Base-by-base conservation (phyloP, 2,113 vertebrate species). In the Puffinus mauretanicus region DNA sequence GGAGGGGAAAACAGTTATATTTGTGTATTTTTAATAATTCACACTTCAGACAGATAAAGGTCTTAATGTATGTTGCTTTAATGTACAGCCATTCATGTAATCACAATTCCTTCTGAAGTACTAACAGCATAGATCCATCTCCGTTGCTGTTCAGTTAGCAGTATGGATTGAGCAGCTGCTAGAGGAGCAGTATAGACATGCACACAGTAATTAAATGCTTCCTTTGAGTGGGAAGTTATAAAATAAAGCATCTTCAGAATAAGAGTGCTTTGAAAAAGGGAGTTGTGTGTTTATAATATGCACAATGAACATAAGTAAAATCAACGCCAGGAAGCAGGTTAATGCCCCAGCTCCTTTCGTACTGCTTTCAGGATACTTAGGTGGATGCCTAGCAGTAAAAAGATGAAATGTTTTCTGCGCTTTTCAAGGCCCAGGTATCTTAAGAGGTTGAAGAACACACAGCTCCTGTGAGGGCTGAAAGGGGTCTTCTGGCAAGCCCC, bases 101-200 rank as follows among this genome's bases (percentile, higher is more conserved):
- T 30, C 51, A 1, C 46, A 11, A 0, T 12, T 42, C 22, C 40
- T 82, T 64, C 26, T 14, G 42, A 36, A 88, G 72, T 21, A 18
- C 40, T 25, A 16, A 9, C 12, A 32, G 81, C 72, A 2, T 8
- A 54, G 66, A 51, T 49, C 62, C 47, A 3, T 42, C 67, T 19
- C 3, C 8, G 3, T 7, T 40, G 89, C 73, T 24, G 19, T 3
- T 36, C 32, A 16, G 32, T 54, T 52, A 20, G 40, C 20, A 11
- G 66, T 34, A 34, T 42, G 90, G 80, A 7, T 49, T 32, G 77
- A 54, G 12, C 89, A 81, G 90, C 93, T 95, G 79, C 88, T 67
- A 2, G 34, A 16, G 69, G 47, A 86, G 83, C 94, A 78, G 77
- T 44, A 25, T 26, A 38, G 79, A 64, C 69, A 26, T 7, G 20